These are phyloP conservation scores for Pseudochromis fuscus DNA, from an alignment of 2,797 vertebrate genomes.

Conservation along the genomic window DNA sequence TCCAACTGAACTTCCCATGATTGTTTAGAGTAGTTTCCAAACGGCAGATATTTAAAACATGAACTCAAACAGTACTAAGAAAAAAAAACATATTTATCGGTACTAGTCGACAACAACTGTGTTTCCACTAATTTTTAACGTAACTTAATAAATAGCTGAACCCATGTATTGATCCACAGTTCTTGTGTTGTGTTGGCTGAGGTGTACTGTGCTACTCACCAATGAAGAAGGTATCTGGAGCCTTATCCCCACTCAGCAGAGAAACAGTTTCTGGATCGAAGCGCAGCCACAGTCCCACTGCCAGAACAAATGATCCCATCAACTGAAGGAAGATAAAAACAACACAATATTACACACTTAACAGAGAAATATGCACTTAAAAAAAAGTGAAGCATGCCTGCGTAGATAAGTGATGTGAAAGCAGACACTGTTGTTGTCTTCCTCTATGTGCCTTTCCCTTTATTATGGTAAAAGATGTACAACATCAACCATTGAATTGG, in stretches of 20 bases:
- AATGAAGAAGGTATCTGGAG: slow-evolving; percentile 92
- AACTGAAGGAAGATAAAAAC: slow-evolving; percentile 79
- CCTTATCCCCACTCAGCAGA: slow-evolving; percentile 84
- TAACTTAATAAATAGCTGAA: neutral
- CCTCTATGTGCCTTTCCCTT: too few relatives aligned
- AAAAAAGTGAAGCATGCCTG: neutral
- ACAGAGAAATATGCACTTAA: neutral
- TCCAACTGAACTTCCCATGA: neutral
- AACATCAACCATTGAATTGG: slow-evolving; percentile 11
- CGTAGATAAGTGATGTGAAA: neutral
- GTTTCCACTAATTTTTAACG: neutral
- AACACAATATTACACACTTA: neutral
- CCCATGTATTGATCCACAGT: neutral
- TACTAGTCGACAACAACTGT: neutral
- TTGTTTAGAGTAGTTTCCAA: slow-evolving; percentile 6
- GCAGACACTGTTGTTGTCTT: neutral
- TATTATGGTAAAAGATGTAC: slow-evolving; percentile 1
- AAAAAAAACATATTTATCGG: too few relatives aligned
- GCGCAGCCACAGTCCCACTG: slow-evolving; percentile 94
- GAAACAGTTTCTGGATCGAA: slow-evolving; percentile 89
- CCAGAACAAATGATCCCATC: slow-evolving; percentile 92
- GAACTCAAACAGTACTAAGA: neutral
- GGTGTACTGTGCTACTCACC: slow-evolving; percentile 85
- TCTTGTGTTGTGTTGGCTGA: neutral
- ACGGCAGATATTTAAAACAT: slow-evolving; percentile 10